Base-by-base conservation (phyloP, 2,888 invertebrate genomes). In the Leptogaster cylindrica region DNA sequence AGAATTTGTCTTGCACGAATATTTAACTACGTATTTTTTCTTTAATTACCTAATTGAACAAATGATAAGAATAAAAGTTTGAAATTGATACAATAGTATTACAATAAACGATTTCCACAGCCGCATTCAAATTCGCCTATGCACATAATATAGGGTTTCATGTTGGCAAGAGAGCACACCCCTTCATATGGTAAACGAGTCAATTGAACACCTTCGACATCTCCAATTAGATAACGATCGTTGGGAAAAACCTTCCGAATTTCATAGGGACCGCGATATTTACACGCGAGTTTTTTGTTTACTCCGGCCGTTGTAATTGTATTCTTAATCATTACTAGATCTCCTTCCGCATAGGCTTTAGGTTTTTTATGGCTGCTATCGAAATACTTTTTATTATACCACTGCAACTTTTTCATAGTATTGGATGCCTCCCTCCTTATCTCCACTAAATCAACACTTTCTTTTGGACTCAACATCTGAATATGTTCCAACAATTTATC, bases 401-500 rank as follows among this genome's bases (percentile, higher is more conserved):
- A 39, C 16, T 39, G n/a, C 12, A 16, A 10, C 16, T 3, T 39
- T 39, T 39, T 39, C 16, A 39, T 3, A 39, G 39, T 39, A 39
- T 10, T 39, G 39, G 39, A 39, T 39, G 39, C 39, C 5, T 39
- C n/a, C 16, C 3, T 39, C 39, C 39, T 39, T 14, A 39, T 39
- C 16, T 39, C 39, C 16, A 16, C 39, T 10, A 39, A 39, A 16
- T 39, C 16, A 39, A 39, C 39, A 39, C 16, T 39, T 39, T 39
- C 12, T 14, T 39, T 39, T 39, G 39, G 39, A 39, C 39, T 16
- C 20, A 31, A 52, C 12, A 6, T 6, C 39, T 36, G 4, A 39
- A 39, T 39, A 12, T 39, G 39, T 39, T 39, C 39, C 16, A 39
- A 39, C 12, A 39, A 39, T 39, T 39, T 39, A 39, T 39, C 39